phyloP scores from a whole-genome alignment of 2,888 invertebrate genomes.

The Himalopsyche japonica region DNA sequence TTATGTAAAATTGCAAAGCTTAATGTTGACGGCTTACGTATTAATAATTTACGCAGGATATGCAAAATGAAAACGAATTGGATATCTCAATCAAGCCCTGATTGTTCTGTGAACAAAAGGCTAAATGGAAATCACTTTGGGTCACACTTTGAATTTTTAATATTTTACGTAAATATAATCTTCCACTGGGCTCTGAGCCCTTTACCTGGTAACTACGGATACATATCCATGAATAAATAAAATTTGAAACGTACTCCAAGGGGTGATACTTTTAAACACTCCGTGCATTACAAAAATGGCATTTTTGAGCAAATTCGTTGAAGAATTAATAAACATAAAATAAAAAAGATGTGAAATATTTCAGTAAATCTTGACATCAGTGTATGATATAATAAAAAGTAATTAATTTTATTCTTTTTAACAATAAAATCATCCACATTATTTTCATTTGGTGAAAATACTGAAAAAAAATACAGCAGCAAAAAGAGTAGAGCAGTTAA shows the following conservation, averaged over 20 bases:
- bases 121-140: not conserved
- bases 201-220: not conserved
- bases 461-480: too few species aligned
- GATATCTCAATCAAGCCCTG: not conserved
- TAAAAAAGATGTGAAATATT: too few species aligned
- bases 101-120: not conserved
- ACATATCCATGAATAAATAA: not conserved
- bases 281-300: not conserved
- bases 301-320: not conserved
- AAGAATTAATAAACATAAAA: not conserved
- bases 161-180: not conserved
- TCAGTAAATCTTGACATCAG: too few species aligned
- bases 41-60: not conserved
- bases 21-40: too few species aligned
- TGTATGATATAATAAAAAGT: too few species aligned
- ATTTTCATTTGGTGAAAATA: too few species aligned
- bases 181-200: not conserved
- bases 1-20: too few species aligned
- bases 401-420: too few species aligned
- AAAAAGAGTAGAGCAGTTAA: too few species aligned
- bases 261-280: not conserved
- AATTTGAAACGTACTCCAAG: not conserved
- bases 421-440: too few species aligned
- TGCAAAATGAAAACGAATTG: not conserved
- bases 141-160: not conserved